Conservation (phyloP, 2,888 invertebrate genomes). For the Chrysolina haemoptera region DNA sequence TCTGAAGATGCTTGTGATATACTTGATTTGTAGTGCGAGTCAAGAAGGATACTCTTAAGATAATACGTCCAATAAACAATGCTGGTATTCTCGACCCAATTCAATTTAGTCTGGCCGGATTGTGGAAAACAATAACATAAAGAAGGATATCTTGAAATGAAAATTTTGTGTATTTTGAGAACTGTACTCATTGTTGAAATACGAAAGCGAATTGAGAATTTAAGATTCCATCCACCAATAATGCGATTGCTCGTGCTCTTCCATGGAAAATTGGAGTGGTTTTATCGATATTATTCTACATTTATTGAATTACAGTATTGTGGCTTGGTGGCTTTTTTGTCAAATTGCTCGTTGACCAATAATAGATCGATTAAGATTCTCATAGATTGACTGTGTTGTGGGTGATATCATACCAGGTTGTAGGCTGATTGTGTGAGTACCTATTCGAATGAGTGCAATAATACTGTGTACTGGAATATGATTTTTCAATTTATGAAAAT, state of each 20-base stretch:
- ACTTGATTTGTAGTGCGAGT: conserved; percentile 1
- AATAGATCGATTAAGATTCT: no score
- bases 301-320: no score
- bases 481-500: no score
- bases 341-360: no score
- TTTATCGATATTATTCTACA: not conserved
- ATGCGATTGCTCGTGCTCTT: not conserved
- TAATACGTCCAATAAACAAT: conserved; percentile 21
- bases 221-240: not conserved
- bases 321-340: no score
- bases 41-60: not conserved
- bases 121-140: conserved; percentile 18
- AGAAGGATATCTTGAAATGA: conserved; percentile 3
- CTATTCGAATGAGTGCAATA: no score
- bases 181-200: not conserved
- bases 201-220: not conserved
- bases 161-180: conserved; percentile 4
- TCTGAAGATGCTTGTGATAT: not conserved
- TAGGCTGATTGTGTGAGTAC: no score
- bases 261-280: not conserved
- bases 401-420: no score
- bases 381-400: no score
- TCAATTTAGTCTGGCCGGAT: conserved; percentile 16
- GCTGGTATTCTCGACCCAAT: conserved; percentile 2
- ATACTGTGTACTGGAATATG: no score